Evolutionary conservation across 1,140 invertebrate genomes (phyloP).

Genomic region (Drosophila albomicans): DNA sequence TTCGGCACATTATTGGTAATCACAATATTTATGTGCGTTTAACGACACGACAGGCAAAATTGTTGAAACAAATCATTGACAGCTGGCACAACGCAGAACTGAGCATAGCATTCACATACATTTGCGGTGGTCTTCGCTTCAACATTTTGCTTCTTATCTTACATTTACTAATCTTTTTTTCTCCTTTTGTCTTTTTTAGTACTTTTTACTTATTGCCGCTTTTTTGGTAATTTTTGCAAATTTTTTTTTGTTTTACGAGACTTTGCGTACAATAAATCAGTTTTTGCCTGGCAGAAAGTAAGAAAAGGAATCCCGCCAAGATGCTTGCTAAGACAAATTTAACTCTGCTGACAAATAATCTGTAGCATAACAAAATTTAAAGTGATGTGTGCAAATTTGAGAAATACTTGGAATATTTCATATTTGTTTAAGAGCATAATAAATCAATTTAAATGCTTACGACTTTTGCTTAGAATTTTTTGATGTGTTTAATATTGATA

Average conservation of each 20-base stretch:
- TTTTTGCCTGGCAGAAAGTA: conserved; percentile 22
- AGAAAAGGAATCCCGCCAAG: conserved; percentile 14
- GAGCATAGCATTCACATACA: conserved; percentile 29
- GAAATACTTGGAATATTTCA: conserved; percentile 4
- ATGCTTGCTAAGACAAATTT: conserved; percentile 20
- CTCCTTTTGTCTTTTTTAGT: conserved; percentile 33
- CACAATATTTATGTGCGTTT: conserved; percentile 79
- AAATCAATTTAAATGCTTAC: not conserved
- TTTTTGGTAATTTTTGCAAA: conserved; percentile 14
- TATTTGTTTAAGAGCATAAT: not conserved
- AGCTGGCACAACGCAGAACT: conserved; percentile 55
- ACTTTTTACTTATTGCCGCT: conserved; percentile 29
- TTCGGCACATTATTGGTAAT: conserved; percentile 77
- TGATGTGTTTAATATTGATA: not conserved
- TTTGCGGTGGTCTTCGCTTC: conserved; percentile 59
- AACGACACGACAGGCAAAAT: conserved; percentile 72
- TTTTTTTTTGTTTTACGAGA: conserved; percentile 28
- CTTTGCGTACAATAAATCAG: conserved; percentile 49
- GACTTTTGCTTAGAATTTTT: not conserved
- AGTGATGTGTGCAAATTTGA: conserved; percentile 17
- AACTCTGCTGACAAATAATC: conserved; percentile 19
- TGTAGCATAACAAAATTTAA: not conserved
- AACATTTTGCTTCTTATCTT: conserved; percentile 17
- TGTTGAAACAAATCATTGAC: conserved; percentile 81
- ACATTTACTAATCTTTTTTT: conserved; percentile 29